Evolutionary conservation across 2,113 vertebrate species (phyloP), one percentile per base, ranked within the genome.

Genomic region (Rattus norvegicus): DNA sequence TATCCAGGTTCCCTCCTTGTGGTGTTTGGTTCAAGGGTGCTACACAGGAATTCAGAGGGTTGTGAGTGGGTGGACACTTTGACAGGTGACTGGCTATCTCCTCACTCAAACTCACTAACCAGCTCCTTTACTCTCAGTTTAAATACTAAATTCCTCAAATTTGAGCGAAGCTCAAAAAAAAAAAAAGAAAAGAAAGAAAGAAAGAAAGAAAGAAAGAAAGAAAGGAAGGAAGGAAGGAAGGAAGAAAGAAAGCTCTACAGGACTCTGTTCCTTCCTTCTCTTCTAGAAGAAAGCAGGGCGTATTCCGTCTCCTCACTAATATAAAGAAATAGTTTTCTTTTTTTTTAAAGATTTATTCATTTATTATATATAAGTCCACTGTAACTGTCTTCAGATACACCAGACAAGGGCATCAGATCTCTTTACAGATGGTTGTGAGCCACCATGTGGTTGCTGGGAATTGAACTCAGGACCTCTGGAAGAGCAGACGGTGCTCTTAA

Each of bases 81-180:
- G 16, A 89, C 61, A 92, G 24, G 47, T 96, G 54, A 19, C 63
- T 80, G 7, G 59, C 73, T 65, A 61, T 90, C 69, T 75, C 33
- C 39, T 30, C 49, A 79, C 8, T 90, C 26, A 22, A 83, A 93
- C 90, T 92, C 30, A 83, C 26, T 88, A 86, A 26, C 67, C 24
- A 90, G 83, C 22, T 88, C 47, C n/a, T 69, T 95, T 19, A 61
- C 36, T 65, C 30, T 93, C 33, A 56, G 19, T n/a, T 95, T 92
- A 93, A 22, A 39, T 90, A 75, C 5, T 70, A 13, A 96, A 92
- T 90, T 52, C 85, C 76, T 95, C 47, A 89, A 61, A 94, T 94
- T 95, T 17, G 13, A 87, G 77, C n/a, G 95, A 95, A 84, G 36
- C 61, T 91, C 52, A 59, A 81, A 43, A 43, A 43, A 43, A 43